Base-by-base conservation (phyloP, 2,797 vertebrate genomes). In the Acestrorhynchus altus region DNA sequence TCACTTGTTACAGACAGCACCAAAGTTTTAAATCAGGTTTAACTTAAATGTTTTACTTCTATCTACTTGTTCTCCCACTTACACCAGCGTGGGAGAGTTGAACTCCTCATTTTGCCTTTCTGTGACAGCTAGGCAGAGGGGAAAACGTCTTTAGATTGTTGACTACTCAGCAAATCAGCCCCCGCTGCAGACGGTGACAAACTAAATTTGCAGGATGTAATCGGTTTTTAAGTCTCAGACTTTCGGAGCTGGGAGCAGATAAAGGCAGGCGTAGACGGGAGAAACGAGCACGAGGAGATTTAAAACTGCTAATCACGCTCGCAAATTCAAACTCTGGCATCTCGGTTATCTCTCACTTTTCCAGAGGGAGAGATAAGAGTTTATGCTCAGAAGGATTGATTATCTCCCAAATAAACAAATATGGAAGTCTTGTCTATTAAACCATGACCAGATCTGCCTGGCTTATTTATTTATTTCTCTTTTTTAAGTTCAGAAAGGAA, bases 321-420 rank as follows among this genome's bases (percentile, higher is more conserved):
- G 39, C 83, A 84, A 84, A 88, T 85, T 86, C 83, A 80, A 90
- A 88, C 84, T 82, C 91, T 83, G 84, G 85, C 86, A 91, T 91
- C 89, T 88, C 86, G 80, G 81, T 90, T 92, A 92, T 93, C 92
- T 88, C 81, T 72, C 56, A 51, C 28, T 74, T 77, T 78, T 83
- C 77, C 77, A 31, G 77, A 71, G 82, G 81, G 82, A 82, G 61
- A 90, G 92, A 93, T 92, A 92, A 92, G 84, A 83, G 85, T 84
- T 90, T 81, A 85, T 81, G 85, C 90, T 90, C 85, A 76, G 84
- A 86, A 88, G 81, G 83, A 83, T 77, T 89, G 90, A 91, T 94
- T 91, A 92, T 91, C 90, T 92, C 80, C 63, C 61, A 87, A 91
- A 92, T 90, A 93, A 93, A 92, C 87, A 93, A 91, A 91, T 90